Conservation (phyloP, 2,888 invertebrate genomes). For the Peribatodes rhomboidaria region DNA sequence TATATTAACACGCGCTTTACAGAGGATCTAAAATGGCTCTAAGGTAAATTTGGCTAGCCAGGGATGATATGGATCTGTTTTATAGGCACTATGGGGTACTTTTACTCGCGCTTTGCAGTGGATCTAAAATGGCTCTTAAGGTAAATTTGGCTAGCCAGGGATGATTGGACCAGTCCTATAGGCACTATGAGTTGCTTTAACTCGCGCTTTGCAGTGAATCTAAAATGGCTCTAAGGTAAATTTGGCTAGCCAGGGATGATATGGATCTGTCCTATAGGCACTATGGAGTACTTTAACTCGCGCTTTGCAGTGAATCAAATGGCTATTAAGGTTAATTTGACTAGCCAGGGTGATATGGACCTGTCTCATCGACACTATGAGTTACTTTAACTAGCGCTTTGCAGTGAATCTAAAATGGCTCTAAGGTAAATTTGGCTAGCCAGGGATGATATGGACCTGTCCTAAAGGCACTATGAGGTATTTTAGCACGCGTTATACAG, state of each 20-base stretch:
- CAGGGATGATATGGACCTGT: constrained; percentile 73
- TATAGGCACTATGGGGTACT: too few relatives aligned
- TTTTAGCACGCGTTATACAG: background rate
- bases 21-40: background rate
- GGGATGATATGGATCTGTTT: too few relatives aligned
- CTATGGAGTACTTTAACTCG: constrained; percentile 66
- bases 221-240: too few relatives aligned
- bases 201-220: background rate
- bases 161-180: constrained; percentile 75
- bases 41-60: too few relatives aligned
- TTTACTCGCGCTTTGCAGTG: too few relatives aligned
- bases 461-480: constrained; percentile 80
- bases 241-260: constrained; percentile 74
- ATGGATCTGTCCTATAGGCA: constrained; percentile 75
- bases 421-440: too few relatives aligned
- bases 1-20: constrained; percentile 35
- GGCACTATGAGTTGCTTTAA: constrained; percentile 74
- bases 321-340: too few relatives aligned
- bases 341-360: constrained; percentile 69
- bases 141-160: constrained; percentile 72
- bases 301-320: background rate
- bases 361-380: constrained; percentile 77
- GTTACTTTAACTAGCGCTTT: constrained; percentile 52
- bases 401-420: background rate
- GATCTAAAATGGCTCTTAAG: too few relatives aligned